Conservation (phyloP, 2,888 invertebrate genomes). For the Dendrolimus houi region DNA sequence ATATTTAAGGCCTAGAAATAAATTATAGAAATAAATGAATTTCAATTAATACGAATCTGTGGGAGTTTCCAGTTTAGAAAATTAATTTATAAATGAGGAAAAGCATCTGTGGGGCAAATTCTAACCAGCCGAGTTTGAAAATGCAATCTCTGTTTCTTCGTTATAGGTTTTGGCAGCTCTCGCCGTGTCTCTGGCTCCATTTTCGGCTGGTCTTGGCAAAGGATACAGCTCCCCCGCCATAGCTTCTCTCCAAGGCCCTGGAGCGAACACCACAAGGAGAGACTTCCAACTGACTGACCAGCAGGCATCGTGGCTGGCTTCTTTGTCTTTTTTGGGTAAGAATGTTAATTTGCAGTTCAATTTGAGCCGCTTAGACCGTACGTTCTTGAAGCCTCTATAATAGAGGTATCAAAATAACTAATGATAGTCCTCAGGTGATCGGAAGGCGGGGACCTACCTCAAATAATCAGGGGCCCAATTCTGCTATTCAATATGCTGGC, state of each 20-base stretch:
- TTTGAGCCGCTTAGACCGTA: neutral
- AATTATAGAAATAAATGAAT: neutral
- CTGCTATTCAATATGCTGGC: too few species aligned
- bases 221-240: conserved; percentile 86
- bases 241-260: conserved; percentile 80
- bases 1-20: neutral
- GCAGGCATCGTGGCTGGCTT: conserved; percentile 85
- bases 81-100: too few species aligned
- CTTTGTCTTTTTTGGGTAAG: conserved; percentile 80
- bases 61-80: too few species aligned
- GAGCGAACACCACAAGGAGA: conserved; percentile 57
- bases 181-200: conserved; percentile 83
- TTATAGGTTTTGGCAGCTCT: conserved; percentile 81
- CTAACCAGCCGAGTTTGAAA: too few species aligned
- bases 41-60: too few species aligned
- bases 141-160: too few species aligned
- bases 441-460: too few species aligned
- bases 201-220: conserved; percentile 84
- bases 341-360: neutral
- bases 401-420: too few species aligned
- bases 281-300: conserved; percentile 79
- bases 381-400: too few species aligned
- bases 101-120: too few species aligned
- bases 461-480: too few species aligned
- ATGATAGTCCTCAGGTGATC: too few species aligned